Evolutionary conservation across 2,888 invertebrate genomes (phyloP), one percentile per base, ranked within the genome.

Genomic region (Ditula angustiorana): DNA sequence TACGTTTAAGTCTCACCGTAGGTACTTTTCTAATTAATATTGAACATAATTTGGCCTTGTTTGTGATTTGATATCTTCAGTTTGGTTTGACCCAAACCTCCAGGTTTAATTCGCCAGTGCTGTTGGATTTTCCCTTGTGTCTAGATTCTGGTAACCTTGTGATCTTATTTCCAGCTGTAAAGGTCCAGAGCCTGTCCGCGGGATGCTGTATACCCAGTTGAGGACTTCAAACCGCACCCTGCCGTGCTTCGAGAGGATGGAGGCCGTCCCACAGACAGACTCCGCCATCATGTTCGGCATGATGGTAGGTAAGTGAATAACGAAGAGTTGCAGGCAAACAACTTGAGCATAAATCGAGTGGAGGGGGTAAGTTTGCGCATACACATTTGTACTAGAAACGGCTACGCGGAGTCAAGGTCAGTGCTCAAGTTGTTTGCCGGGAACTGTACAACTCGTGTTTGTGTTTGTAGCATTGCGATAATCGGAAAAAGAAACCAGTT

Each of bases 211-310:
- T 62, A 46, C 52, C 0, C 75, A 78, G 59, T 70, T 85, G 1
- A 49, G 68, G 19, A 71, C 72, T 0, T 41, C 68, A 0, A 76
- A 78, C 0, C 78, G 74, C 26, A 68, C 67, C 0, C 70, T 79
- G 0, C 23, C 61, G 0, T 86, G 86, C 24, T 46, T 65, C 0
- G 74, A 75, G 56, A 74, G 16, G 0, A 28, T 75, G 0, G 46
- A 52, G 2, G 71, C 72, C 0, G 2, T 53, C 0, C 69, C 76
- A 0, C 71, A 69, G 0, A 72, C 84, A 0, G 72, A 82, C 41
- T 65, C 81, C 59, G 82, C 81, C 0, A 80, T 86, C 0, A 58
- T 85, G 2, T 67, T 86, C 0, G 86, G 86, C 0, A 75, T 86
- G 0, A 81, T 86, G 81, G 85, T 85, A 47, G 86, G 86, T 86